Base-by-base conservation (phyloP, 2,888 invertebrate species). In the Tetropium fuscum region DNA sequence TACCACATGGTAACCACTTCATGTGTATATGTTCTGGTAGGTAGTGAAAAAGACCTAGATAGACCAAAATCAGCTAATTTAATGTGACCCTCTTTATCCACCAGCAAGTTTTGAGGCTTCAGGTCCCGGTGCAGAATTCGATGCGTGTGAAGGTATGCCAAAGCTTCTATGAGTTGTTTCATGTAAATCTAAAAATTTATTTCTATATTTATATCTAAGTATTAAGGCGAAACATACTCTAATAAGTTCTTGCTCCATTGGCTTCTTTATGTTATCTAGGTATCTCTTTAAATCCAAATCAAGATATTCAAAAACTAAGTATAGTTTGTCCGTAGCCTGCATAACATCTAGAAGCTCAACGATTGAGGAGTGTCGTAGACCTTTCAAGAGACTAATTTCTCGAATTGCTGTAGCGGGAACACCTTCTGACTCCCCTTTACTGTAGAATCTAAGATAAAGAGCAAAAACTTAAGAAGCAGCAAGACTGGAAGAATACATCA, bases 1-100 rank as follows among this genome's bases (percentile, higher is more conserved):
- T 98, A 98, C 98, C 98, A 98, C 63, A 98, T 85, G 0, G 98
- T 98, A 2, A 98, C 93, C 10, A 97, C 93, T 83, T 94, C 94
- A 82, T 98, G 98, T 0, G 98, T 98, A 81, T 96, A 98, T 0
- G 93, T 91, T 62, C 96, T 87, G 69, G 97, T 90, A 8, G 98
- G 98, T 32, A 98, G 87, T 54, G 92, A 93, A 82, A 97, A 96
- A 30, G 93, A 91, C 69, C 98, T 86, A 2, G 97, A 97, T 54
- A 99, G 85, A 5, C 98, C 98, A 84, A 98, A 98, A 86, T 99
- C 98, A 0, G 98, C 98, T 49, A 97, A 83, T 81, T 98, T 98
- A 70, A 98, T 94, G 74, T 88, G 88, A 0, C 97, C 97, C 59
- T 87, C 87, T 6, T 85, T 86, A 80, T 97, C 95, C 57, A 98